Evolutionary conservation across 2,797 vertebrate species (phyloP), one percentile per base, ranked within the genome.

Genomic region (Sebastes kiyomatsui): DNA sequence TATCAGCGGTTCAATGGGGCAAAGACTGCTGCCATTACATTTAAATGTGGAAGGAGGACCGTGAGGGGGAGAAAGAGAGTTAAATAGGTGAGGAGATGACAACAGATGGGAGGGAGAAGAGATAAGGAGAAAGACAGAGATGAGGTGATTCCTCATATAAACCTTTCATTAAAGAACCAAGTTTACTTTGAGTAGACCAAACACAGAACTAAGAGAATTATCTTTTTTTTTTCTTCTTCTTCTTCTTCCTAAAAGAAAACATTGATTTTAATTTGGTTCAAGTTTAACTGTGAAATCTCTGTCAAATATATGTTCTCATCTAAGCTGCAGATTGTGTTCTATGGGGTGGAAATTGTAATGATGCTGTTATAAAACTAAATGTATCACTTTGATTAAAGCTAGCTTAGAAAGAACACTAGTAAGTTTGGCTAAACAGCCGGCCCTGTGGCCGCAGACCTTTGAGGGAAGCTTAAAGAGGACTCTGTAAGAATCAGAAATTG

Each of bases 1-100:
- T 64, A 78, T 81, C 77, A 79, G 77, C 28, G 22, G 35, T 61
- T 77, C 64, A 82, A 52, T 80, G 69, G 56, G 30, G 46, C 61
- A 85, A 52, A 66, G 18, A 18, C 62, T 30, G 56, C 67, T 74
- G 46, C 23, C 23, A 67, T 68, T 33, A 56, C 2, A 49, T 81
- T 72, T 67, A 80, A 83, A 79, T 62, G 27, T 16, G 2, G 22
- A 79, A 54, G 66, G 68, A 76, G 72, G 58, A 20, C 16, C 18
- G 4, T 4, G 60, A 46, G 49, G 23, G 52, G n/a, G 18, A 55
- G 25, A 27, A 33, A 12, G 4, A 25, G 32, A 54, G 14, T 62
- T 30, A 59, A 69, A 77, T 1, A 64, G 55, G 61, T 28, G 52
- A 64, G 13, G 42, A 54, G 64, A 55, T 42, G 13, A 60, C 38